Evolutionary conservation across 2,113 vertebrate species (phyloP), one percentile per base, ranked within the genome.

Genomic region (Martes martes): DNA sequence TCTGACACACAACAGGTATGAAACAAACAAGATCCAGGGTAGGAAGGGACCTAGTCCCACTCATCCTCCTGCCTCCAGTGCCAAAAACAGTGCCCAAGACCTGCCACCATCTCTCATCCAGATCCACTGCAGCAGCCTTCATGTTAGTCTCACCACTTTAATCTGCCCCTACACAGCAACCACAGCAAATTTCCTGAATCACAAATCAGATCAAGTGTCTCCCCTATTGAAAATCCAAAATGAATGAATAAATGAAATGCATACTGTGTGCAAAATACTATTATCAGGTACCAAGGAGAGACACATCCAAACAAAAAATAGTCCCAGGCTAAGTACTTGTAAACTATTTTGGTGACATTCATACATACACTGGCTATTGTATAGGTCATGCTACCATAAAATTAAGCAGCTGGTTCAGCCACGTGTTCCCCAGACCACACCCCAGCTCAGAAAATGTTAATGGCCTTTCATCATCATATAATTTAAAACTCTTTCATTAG

Each of bases 401-500:
- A 93, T 86, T 82, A 97, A 94, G 94, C 96, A 97, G 78, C 91
- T 95, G 94, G 55, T 81, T 84, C 91, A 90, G 87, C 83, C 96
- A 94, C 23, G 5, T 97, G 89, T 92, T 84, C 85, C 97, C 57
- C 79, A 67, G 63, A 97, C 96, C 92, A 97, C 92, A 89, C 92
- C 95, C 80, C 80, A 61, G 52, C 52, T 94, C 74, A 89, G 87
- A 88, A 96, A 97, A 96, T 19, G 13, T 96, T 96, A 97, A 95
- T 59, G 50, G 76, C n/a, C 80, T 92, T 97, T 95, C 95, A 95
- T 89, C 86, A 96, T 74, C 88, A 88, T 80, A 85, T 95, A 95
- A 97, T 94, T 96, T 85, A 87, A 88, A 97, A 96, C 91, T 92
- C 95, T 98, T 91, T 97, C 95, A 97, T 96, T 96, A 96, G 80